Conservation (phyloP, 2,113 vertebrate species). For the Acrocephalus kingi region DNA sequence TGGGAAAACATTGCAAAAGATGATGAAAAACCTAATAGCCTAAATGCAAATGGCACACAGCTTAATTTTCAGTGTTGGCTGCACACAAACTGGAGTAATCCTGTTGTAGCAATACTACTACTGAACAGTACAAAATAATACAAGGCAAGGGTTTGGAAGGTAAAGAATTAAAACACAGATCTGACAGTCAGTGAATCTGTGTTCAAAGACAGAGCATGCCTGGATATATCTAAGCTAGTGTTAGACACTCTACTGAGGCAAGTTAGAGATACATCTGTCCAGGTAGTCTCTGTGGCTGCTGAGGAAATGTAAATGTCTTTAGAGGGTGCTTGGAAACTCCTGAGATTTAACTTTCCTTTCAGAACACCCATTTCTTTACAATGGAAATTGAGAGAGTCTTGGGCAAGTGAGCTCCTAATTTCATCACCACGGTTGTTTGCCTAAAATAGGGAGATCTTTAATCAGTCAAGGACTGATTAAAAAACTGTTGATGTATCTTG, state of each 20-base stretch:
- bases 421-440: neutral
- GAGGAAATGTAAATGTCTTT: neutral
- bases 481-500: neutral
- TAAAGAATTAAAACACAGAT: neutral
- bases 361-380: neutral
- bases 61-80: neutral
- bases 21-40: neutral
- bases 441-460: neutral
- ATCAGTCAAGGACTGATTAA: neutral
- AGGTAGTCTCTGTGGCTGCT: neutral
- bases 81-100: neutral
- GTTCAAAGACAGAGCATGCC: neutral
- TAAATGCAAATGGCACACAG: neutral
- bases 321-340: neutral
- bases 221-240: neutral
- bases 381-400: neutral
- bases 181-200: neutral
- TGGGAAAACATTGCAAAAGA: neutral
- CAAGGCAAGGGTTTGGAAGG: neutral
- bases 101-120: neutral
- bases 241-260: neutral
- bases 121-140: neutral
- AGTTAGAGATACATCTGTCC: neutral
- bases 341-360: neutral
- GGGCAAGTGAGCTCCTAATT: neutral